phyloP scores from a whole-genome alignment of 2,888 invertebrate species.

The Protonemura montana region DNA sequence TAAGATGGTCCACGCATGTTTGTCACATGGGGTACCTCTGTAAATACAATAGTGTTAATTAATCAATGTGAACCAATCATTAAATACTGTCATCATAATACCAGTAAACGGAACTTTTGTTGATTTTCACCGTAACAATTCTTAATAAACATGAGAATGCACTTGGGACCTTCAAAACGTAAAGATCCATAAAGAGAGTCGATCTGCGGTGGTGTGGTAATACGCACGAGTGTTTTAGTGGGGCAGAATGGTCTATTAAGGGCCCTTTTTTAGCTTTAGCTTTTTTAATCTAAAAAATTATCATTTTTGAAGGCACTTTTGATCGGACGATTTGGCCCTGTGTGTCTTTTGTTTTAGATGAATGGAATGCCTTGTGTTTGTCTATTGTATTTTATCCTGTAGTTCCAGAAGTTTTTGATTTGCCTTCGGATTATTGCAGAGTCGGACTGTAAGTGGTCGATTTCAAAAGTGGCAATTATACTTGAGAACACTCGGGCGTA shows the following conservation, averaged over 20 bases:
- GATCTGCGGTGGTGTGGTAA: constrained; percentile 36
- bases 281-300: constrained; percentile 82
- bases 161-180: constrained; percentile 51
- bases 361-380: constrained; percentile 51
- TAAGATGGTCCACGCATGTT: constrained; percentile 47
- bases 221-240: constrained; percentile 63
- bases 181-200: constrained; percentile 45
- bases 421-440: constrained; percentile 85
- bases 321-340: constrained; percentile 94
- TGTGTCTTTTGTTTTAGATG: constrained; percentile 59
- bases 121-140: constrained; percentile 50
- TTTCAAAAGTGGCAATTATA: constrained; percentile 69
- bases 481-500: constrained; percentile 67
- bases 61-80: constrained; percentile 50
- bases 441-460: constrained; percentile 51
- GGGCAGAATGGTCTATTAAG: constrained; percentile 83
- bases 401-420: constrained; percentile 57
- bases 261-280: constrained; percentile 77
- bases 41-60: constrained; percentile 50
- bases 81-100: constrained; percentile 49
- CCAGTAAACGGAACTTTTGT: constrained; percentile 51
- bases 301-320: constrained; percentile 86
- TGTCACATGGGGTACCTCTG: constrained; percentile 50
- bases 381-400: constrained; percentile 31
- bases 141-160: constrained; percentile 50